phyloP scores from a whole-genome alignment of 2,888 invertebrate genomes.

The Netelia virgata region DNA sequence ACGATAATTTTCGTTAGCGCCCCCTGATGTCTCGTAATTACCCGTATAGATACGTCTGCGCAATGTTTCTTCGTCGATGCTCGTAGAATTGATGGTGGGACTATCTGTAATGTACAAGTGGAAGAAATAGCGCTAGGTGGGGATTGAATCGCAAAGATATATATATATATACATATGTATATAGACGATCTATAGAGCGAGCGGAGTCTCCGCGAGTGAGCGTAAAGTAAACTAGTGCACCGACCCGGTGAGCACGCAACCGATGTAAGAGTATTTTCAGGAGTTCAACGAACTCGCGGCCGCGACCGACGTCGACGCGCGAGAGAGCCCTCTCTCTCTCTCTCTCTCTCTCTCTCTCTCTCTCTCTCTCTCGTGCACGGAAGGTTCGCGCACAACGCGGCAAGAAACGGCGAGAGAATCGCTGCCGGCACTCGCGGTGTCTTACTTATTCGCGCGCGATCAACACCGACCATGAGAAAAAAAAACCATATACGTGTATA shows the following conservation, averaged over 20 bases:
- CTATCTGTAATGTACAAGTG: conserved; percentile 66
- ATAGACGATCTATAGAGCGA: not conserved
- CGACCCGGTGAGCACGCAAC: conserved; percentile 80
- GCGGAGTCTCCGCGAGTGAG: conserved; percentile 72
- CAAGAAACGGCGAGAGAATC: conserved; percentile 51
- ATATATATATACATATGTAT: conserved; percentile 28
- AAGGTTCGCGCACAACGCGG: conserved; percentile 16
- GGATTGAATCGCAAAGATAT: conserved; percentile 45
- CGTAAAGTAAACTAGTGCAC: conserved; percentile 82
- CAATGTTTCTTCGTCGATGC: conserved; percentile 41
- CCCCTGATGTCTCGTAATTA: conserved; percentile 19
- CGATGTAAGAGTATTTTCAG: conserved; percentile 83
- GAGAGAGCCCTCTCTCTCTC: too few species aligned
- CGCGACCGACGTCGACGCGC: conserved; percentile 56
- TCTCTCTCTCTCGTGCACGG: conserved; percentile 32
- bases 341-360: conserved; percentile 25
- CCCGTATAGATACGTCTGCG: conserved; percentile 23
- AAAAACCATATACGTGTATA: conserved; percentile 8
- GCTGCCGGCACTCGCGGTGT: conserved; percentile 62
- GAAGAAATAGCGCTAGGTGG: conserved; percentile 42
- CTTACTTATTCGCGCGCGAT: conserved; percentile 65
- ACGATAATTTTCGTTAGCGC: conserved; percentile 53
- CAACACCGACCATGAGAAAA: conserved; percentile 41
- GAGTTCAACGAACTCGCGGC: conserved; percentile 81
- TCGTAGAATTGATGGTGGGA: conserved; percentile 58